A percentile compares a stretch with the other conserved stretches of the same genome.
Evolutionary conservation across 2,888 invertebrate species (phyloP).

Genomic region (Drosophila prolongata): DNA sequence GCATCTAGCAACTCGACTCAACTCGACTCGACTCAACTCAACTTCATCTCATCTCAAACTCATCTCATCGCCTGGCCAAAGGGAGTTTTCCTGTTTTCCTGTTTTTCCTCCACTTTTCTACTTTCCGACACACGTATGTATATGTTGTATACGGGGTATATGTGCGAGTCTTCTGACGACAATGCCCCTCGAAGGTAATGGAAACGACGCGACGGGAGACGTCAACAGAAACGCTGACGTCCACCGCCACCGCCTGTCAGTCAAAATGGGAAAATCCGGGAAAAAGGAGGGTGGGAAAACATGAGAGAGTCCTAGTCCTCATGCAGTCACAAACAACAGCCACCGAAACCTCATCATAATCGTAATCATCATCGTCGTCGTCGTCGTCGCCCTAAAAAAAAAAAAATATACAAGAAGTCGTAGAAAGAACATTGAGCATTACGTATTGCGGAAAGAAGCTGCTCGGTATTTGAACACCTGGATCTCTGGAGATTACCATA

Average conservation of each 20-base stretch:
- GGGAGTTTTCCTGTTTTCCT: conserved; percentile 33
- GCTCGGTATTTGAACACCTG: conserved; percentile 27
- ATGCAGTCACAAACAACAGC: conserved; percentile 38
- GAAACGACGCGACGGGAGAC: conserved; percentile 35
- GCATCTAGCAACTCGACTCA: conserved; percentile 6
- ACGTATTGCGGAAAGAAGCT: conserved; percentile 23
- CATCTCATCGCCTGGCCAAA: conserved; percentile 11
- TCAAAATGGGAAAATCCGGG: conserved; percentile 34
- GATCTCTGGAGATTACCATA: conserved; percentile 23
- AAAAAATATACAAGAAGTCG: background rate
- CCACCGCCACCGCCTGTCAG: conserved; percentile 42
- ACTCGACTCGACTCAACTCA: conserved; percentile 1
- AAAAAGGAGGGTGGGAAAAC: conserved; percentile 11
- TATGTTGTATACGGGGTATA: background rate
- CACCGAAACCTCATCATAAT: conserved; percentile 37
- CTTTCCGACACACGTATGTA: background rate
- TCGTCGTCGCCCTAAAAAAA: conserved; percentile 12
- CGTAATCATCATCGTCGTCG: conserved; percentile 22
- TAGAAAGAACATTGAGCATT: conserved; percentile 16
- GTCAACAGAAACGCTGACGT: conserved; percentile 27
- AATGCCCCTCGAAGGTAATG: conserved; percentile 36
- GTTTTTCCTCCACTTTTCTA: conserved; percentile 19
- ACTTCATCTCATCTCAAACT: background rate
- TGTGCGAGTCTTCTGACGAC: conserved; percentile 7
- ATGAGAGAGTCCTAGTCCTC: conserved; percentile 46